Conservation (phyloP, 2,797 vertebrate genomes). For the Chrosomus eos region DNA sequence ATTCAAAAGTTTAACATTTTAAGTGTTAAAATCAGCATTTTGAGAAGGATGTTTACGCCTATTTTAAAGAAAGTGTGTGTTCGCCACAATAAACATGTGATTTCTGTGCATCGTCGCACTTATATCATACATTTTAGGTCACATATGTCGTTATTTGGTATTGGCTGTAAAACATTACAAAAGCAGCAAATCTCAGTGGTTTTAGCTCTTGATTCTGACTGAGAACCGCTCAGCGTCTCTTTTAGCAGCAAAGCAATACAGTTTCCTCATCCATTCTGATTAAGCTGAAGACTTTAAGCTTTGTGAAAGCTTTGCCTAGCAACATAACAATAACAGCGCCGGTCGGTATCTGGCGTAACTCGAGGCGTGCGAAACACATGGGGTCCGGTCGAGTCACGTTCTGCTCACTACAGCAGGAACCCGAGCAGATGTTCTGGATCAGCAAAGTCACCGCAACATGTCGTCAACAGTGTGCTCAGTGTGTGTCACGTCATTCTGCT, state of each 20-base stretch:
- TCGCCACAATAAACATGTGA: neutral
- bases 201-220: constrained; percentile 36
- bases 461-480: constrained; percentile 45
- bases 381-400: constrained; percentile 64
- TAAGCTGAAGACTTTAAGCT: constrained; percentile 33
- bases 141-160: neutral
- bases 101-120: neutral
- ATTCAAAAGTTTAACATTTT: neutral
- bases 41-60: neutral
- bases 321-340: constrained; percentile 50
- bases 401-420: constrained; percentile 56
- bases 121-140: constrained; percentile 7
- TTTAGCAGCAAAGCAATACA: constrained; percentile 40
- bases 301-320: constrained; percentile 44
- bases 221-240: constrained; percentile 4
- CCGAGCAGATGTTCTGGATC: constrained; percentile 71
- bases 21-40: neutral
- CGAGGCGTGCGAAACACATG: constrained; percentile 57
- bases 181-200: constrained; percentile 32
- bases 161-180: neutral
- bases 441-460: constrained; percentile 69
- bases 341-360: constrained; percentile 32
- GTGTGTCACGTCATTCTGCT: constrained; percentile 42
- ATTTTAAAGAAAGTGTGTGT: neutral
- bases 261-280: constrained; percentile 46